Evolutionary conservation across 2,113 vertebrate genomes (phyloP).

Genomic region (Pardalotus punctatus): DNA sequence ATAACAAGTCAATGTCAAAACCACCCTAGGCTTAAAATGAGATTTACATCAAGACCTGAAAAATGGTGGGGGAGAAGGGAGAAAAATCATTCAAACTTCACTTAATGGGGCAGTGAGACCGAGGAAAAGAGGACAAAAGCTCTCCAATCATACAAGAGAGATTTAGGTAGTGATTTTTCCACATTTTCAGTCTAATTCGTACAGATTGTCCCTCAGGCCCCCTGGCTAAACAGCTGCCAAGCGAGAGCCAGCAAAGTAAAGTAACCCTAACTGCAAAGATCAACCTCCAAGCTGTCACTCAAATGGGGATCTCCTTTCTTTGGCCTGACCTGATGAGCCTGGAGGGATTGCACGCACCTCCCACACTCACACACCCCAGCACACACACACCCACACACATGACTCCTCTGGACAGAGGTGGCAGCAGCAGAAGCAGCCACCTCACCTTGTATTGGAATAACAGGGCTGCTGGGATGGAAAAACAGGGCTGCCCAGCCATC

Average conservation of each 20-base stretch:
- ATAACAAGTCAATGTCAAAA: conserved; percentile 66
- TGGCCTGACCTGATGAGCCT: not conserved
- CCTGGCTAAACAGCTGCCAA: not conserved
- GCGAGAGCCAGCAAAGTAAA: too few relatives aligned
- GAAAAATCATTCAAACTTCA: not conserved
- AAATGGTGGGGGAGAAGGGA: not conserved
- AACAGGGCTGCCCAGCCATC: not conserved
- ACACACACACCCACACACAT: fast-evolving
- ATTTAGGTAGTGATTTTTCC: not conserved
- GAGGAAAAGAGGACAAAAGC: not conserved
- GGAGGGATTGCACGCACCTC: not conserved
- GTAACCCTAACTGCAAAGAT: not conserved
- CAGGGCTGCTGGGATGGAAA: not conserved
- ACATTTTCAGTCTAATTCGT: conserved; percentile 7
- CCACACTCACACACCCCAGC: not conserved
- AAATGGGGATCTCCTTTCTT: not conserved
- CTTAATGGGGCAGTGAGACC: not conserved
- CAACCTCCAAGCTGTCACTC: not conserved
- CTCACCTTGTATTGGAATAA: not conserved
- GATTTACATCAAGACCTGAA: conserved; percentile 52
- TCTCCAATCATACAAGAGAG: not conserved
- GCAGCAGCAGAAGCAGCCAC: not conserved
- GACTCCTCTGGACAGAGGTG: not conserved
- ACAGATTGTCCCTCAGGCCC: not conserved
- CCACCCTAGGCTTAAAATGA: conserved; percentile 65